A percentile compares a stretch with the other conserved stretches of the same genome.
These are phyloP conservation scores for Acipenser ruthenus DNA, from an alignment of 2,797 vertebrate genomes.

Conservation along the genomic window DNA sequence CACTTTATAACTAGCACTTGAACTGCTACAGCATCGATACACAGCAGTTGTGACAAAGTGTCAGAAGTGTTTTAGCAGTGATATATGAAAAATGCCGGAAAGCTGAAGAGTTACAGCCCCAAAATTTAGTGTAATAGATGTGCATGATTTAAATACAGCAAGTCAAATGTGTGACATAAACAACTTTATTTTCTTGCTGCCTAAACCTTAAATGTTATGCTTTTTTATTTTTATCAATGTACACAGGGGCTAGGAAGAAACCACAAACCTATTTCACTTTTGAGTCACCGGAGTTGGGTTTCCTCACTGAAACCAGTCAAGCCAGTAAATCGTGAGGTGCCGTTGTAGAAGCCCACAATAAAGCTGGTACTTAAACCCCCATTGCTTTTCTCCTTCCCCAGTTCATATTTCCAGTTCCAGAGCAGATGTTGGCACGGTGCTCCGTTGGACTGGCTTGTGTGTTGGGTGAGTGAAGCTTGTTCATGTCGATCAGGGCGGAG, in stretches of 20 bases:
- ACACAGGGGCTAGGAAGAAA: background rate
- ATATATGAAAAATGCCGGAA: background rate
- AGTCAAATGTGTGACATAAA: too few relatives aligned
- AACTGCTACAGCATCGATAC: background rate
- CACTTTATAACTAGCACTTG: background rate
- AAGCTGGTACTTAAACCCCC: background rate
- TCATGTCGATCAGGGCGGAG: background rate
- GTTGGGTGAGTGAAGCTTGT: slow-evolving; percentile 63
- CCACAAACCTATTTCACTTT: too few relatives aligned
- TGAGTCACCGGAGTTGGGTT: background rate
- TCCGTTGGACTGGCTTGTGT: slow-evolving; percentile 82
- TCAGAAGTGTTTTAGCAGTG: background rate
- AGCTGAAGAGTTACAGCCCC: background rate
- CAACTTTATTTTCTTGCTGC: too few relatives aligned
- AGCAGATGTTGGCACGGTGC: slow-evolving; percentile 83
- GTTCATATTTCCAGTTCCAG: slow-evolving; percentile 78
- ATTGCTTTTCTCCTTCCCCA: slow-evolving; percentile 32
- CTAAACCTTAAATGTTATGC: background rate
- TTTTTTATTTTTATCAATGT: background rate
- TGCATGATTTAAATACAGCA: too few relatives aligned
- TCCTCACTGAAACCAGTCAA: background rate
- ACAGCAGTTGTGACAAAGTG: background rate
- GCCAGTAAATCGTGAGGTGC: background rate
- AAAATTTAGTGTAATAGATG: background rate
- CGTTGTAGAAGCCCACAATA: background rate